phyloP scores from a whole-genome alignment of 2,888 invertebrate genomes.

The Hyles lineata region DNA sequence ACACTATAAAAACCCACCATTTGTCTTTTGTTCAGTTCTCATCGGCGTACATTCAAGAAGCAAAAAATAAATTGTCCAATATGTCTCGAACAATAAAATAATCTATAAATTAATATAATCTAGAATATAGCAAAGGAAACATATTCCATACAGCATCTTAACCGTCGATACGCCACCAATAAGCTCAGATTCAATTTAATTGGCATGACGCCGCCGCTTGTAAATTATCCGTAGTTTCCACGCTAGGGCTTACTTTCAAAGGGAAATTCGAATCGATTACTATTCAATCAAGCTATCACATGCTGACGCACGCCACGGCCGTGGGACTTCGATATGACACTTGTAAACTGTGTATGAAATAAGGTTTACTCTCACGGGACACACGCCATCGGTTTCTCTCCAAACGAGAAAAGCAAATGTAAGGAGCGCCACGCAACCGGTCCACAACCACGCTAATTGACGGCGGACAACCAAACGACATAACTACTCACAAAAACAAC shows the following conservation, averaged over 20 bases:
- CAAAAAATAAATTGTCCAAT: too few relatives aligned
- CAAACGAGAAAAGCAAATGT: conserved; percentile 12
- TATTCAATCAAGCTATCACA: conserved; percentile 24
- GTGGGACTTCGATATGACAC: conserved; percentile 19
- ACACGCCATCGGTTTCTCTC: not conserved
- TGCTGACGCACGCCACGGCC: not conserved
- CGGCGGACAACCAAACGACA: conserved; percentile 61
- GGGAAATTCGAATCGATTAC: conserved; percentile 18
- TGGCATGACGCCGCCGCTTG: not conserved
- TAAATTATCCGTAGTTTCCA: not conserved
- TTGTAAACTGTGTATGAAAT: not conserved
- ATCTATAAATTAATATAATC: too few relatives aligned
- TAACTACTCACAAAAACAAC: conserved; percentile 54
- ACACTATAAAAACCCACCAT: too few relatives aligned
- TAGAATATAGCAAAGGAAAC: too few relatives aligned
- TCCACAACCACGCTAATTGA: conserved; percentile 75
- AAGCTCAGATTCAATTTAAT: not conserved
- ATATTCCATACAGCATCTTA: too few relatives aligned
- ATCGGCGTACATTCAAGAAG: too few relatives aligned
- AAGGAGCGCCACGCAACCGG: conserved; percentile 63
- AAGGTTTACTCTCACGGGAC: conserved; percentile 12
- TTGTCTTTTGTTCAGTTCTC: too few relatives aligned
- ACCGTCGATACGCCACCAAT: too few relatives aligned
- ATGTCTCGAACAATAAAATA: too few relatives aligned
- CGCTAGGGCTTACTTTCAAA: not conserved